Conservation (phyloP, 2,888 invertebrate species). For the Xylota segnis region DNA sequence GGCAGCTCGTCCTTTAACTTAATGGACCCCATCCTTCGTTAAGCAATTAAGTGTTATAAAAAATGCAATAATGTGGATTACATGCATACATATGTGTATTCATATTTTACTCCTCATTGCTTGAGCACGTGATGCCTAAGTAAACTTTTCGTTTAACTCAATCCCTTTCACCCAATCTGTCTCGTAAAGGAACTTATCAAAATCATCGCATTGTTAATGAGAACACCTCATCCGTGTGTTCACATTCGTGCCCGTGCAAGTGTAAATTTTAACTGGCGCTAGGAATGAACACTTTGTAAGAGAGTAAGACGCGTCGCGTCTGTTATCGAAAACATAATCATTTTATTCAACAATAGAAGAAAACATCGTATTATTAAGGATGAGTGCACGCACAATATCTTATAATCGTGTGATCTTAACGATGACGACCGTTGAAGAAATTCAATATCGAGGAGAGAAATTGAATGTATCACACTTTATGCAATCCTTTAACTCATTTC, state of each 20-base stretch:
- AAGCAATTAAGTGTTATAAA: background rate
- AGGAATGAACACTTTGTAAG: background rate
- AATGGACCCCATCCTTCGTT: background rate
- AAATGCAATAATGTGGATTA: background rate
- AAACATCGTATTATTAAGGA: constrained; percentile 9
- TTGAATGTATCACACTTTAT: background rate
- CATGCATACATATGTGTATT: background rate
- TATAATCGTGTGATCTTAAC: constrained; percentile 6
- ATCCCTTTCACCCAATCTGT: constrained; percentile 10
- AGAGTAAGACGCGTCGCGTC: background rate
- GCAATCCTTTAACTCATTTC: background rate
- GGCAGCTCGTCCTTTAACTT: too few species aligned
- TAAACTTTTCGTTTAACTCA: background rate
- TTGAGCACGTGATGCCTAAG: background rate
- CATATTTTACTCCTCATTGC: constrained; percentile 14
- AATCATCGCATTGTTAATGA: constrained; percentile 18
- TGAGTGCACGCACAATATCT: constrained; percentile 18
- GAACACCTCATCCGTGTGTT: background rate
- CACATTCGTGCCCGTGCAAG: background rate
- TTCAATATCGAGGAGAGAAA: constrained; percentile 5
- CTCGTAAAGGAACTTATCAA: constrained; percentile 7
- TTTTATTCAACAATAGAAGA: background rate
- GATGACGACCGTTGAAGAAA: constrained; percentile 1
- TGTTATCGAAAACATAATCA: constrained; percentile 2
- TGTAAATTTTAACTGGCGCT: background rate